Evolutionary conservation across 1,140 invertebrate genomes (phyloP).

Genomic region (Alviniconcha marisindica): DNA sequence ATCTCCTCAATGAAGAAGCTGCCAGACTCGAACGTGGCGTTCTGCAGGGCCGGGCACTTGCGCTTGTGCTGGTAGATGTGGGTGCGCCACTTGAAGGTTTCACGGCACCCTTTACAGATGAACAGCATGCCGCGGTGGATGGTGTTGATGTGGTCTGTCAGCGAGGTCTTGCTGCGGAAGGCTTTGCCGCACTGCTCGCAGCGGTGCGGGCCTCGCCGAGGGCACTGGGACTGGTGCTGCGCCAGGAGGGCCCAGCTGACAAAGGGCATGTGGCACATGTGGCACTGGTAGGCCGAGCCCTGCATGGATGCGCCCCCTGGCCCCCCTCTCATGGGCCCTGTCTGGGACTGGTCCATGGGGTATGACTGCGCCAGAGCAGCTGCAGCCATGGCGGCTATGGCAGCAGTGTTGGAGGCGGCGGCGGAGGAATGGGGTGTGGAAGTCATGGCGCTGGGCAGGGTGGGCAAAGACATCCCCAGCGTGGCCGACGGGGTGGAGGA

Average conservation of each 20-base stretch:
- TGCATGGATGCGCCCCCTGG: background rate
- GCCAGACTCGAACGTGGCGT: slow-evolving; percentile 32
- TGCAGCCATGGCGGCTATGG: background rate
- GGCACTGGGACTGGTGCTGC: slow-evolving; percentile 27
- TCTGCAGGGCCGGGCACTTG: slow-evolving; percentile 33
- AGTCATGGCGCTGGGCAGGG: slow-evolving; percentile 6
- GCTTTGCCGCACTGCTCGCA: slow-evolving; percentile 35
- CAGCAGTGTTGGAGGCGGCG: background rate
- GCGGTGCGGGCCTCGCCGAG: slow-evolving; percentile 22
- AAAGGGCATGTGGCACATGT: slow-evolving; percentile 37
- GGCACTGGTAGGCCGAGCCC: slow-evolving; percentile 20
- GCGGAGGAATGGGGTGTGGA: background rate
- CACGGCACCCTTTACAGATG: slow-evolving; percentile 32
- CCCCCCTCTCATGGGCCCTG: slow-evolving; percentile 14
- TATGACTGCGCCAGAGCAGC: slow-evolving; percentile 32
- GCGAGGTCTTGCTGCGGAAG: slow-evolving; percentile 37
- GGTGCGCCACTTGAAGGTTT: slow-evolving; percentile 40
- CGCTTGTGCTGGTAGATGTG: slow-evolving; percentile 43
- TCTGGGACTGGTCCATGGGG: slow-evolving; percentile 9
- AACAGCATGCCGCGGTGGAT: slow-evolving; percentile 35
- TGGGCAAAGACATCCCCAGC: background rate
- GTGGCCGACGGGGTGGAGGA: background rate
- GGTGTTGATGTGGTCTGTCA: slow-evolving; percentile 40
- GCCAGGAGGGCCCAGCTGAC: slow-evolving; percentile 36
- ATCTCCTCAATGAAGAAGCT: slow-evolving; percentile 29